These are phyloP conservation scores for Chrosomus eos DNA, from an alignment of 2,797 vertebrate genomes.

Conservation along the genomic window DNA sequence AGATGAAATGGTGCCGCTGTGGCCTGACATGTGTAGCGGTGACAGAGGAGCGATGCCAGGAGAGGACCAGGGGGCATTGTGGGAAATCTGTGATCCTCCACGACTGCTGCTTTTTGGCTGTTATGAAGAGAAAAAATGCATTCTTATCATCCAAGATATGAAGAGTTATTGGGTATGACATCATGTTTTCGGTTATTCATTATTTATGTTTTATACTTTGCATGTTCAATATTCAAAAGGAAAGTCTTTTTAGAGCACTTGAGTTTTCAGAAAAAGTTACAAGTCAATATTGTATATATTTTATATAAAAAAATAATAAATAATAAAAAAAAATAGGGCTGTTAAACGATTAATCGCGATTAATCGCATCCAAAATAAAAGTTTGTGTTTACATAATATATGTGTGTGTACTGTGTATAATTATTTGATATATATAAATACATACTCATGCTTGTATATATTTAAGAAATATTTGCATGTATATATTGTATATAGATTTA, in stretches of 20 bases:
- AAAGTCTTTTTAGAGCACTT: background rate
- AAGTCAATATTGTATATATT: background rate
- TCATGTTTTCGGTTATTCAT: background rate
- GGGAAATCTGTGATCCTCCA: slow-evolving; percentile 64
- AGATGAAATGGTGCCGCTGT: slow-evolving; percentile 62
- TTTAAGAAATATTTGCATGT: too few species aligned
- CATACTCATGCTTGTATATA: too few species aligned
- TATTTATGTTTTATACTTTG: background rate
- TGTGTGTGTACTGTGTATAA: too few species aligned
- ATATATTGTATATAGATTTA: too few species aligned
- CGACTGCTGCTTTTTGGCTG: slow-evolving; percentile 61
- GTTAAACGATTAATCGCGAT: too few species aligned
- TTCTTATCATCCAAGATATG: background rate
- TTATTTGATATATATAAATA: too few species aligned
- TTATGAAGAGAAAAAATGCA: slow-evolving; percentile 44
- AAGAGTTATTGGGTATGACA: background rate
- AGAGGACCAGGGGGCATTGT: slow-evolving; percentile 65
- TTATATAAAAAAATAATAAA: too few species aligned
- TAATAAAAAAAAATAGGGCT: too few species aligned
- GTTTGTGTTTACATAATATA: too few species aligned
- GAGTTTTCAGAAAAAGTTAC: background rate
- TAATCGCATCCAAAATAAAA: too few species aligned
- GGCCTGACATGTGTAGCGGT: slow-evolving; percentile 57
- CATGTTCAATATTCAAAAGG: background rate
- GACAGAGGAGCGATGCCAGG: slow-evolving; percentile 54